Evolutionary conservation across 2,797 vertebrate species (phyloP), one percentile per base, ranked within the genome.

Genomic region (Amphiprion clarkii): DNA sequence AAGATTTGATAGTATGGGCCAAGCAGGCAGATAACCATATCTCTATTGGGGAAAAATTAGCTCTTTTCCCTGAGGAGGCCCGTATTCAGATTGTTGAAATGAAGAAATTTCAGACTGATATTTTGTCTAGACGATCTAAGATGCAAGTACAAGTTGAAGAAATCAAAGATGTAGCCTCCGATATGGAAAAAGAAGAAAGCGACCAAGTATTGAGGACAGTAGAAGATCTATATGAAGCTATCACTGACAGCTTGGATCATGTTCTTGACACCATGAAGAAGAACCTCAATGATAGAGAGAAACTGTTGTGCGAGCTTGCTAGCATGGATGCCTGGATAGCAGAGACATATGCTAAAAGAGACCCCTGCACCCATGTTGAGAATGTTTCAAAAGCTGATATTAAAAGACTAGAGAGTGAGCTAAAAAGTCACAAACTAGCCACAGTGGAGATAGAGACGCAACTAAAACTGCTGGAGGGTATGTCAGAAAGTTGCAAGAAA

Each of bases 11-110:
- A 44, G 73, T 88, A 1, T 97, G 96, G 96, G 93, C 94, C 27
- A 97, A 95, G 71, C 93, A 92, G 70, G 90, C 85, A 0, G 90
- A 95, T 71, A 88, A 78, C 60, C 87, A 90, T 71, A 86, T 95
- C 12, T 84, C 84, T 8, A 83, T 88, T 0, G 86, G 79, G 21
- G 87, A 91, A 64, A 94, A 88, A 56, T 76, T 95, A 33, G 89
- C 96, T 11, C 95, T 98, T 78, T 96, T 96, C 56, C 96, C 96
- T 0, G 94, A 94, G 19, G 92, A 95, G 79, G 93, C 97, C 70
- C 84, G 89, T 17, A 82, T 91, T 25, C 96, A 98, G 86, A 96
- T 98, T 44, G 83, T 56, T 76, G 91, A 85, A 66, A 96, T 96
- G 84, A 95, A 94, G 74, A 94, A 90, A 76, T 72, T 91, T 25